A percentile compares a stretch with the other conserved stretches of the same genome.
Conservation (phyloP, 1,140 invertebrate species). For the Trialeurodes vaporariorum region DNA sequence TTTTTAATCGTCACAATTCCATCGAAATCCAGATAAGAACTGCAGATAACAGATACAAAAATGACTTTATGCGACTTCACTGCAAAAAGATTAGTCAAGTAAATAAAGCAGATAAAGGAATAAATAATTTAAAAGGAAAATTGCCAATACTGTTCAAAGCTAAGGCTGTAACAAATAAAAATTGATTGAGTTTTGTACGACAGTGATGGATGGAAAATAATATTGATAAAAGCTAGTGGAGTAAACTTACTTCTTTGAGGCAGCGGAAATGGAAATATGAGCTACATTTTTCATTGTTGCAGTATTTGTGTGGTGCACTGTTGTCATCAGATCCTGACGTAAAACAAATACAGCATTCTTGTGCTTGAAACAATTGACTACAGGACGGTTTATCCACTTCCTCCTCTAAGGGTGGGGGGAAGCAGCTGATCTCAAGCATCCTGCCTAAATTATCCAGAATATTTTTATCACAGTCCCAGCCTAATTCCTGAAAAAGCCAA, state of each 20-base stretch:
- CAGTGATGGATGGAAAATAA: no score
- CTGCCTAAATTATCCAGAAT: not conserved
- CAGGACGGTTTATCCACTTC: not conserved
- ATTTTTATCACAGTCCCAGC: not conserved
- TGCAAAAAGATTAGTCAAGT: no score
- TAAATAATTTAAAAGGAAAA: no score
- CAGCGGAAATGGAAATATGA: not conserved
- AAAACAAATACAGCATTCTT: not conserved
- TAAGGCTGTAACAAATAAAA: no score
- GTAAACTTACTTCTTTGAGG: not conserved
- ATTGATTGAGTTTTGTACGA: no score
- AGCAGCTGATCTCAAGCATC: not conserved
- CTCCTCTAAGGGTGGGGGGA: not conserved
- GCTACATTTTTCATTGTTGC: not conserved
- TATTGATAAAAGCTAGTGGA: no score
- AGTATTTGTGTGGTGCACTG: not conserved
- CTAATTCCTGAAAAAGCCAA: not conserved
- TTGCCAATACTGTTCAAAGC: no score
- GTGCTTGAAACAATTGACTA: not conserved
- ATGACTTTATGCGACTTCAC: no score
- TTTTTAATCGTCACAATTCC: no score
- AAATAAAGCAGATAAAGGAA: no score
- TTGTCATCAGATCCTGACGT: not conserved
- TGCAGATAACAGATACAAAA: no score
- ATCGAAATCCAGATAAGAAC: no score